These are phyloP conservation scores for Meda fulgida DNA, from an alignment of 2,797 vertebrate genomes.

Conservation along the genomic window DNA sequence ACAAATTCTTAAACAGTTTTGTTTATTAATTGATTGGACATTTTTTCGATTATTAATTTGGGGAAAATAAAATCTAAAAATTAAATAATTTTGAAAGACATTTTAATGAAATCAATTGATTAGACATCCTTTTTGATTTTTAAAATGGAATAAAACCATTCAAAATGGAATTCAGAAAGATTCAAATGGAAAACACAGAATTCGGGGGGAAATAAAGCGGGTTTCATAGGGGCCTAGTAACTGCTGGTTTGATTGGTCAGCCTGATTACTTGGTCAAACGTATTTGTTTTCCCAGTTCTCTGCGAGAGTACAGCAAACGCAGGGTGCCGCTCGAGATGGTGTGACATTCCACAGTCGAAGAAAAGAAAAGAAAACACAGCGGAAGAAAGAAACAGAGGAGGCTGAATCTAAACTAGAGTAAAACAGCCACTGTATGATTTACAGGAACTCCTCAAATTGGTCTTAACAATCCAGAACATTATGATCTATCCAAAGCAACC, in stretches of 20 bases:
- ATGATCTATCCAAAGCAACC: not conserved
- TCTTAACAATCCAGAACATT: not conserved
- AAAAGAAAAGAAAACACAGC: constrained; percentile 53
- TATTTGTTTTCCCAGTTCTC: constrained; percentile 68
- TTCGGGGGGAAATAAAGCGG: not conserved
- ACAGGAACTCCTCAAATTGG: not conserved
- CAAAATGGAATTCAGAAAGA: not conserved
- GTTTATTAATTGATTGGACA: not conserved
- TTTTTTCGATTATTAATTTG: not conserved
- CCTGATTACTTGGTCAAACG: constrained; percentile 50
- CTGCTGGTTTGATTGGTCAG: constrained; percentile 34
- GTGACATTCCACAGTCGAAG: constrained; percentile 68
- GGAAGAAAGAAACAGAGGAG: not conserved
- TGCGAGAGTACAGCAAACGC: not conserved
- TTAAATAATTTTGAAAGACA: not conserved
- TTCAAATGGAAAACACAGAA: not conserved
- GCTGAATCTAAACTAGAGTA: not conserved
- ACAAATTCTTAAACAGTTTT: not conserved
- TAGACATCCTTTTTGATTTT: not conserved
- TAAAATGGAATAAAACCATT: not conserved
- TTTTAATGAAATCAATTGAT: not conserved
- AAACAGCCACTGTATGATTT: not conserved
- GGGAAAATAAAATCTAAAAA: not conserved
- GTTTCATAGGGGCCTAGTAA: not conserved
- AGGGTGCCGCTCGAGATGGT: constrained; percentile 62